A percentile compares a stretch with the other conserved stretches of the same genome.
These are phyloP conservation scores for Pristionchus maxplancki DNA, from an alignment of 2,888 invertebrate species.

Conservation along the genomic window DNA sequence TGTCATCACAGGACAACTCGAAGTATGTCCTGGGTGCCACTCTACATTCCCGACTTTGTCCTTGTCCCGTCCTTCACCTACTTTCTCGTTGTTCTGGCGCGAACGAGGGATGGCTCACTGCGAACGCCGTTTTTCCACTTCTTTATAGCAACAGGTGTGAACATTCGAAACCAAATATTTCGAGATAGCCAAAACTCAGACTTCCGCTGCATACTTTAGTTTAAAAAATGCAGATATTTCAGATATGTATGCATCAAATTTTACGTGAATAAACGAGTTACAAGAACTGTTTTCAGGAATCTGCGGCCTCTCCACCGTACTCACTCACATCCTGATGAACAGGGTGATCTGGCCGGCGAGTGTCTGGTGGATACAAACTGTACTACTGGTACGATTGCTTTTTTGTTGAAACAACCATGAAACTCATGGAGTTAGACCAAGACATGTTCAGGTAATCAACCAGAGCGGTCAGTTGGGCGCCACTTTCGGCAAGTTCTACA, in stretches of 20 bases:
- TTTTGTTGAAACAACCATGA: not conserved
- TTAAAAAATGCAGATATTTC: too few relatives aligned
- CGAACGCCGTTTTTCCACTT: not conserved
- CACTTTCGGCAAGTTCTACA: not conserved
- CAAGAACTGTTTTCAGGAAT: not conserved
- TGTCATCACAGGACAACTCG: too few relatives aligned
- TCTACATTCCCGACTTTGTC: not conserved
- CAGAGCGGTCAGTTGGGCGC: not conserved
- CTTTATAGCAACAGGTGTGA: not conserved
- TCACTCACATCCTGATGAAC: conserved; percentile 6
- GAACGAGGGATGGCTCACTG: not conserved
- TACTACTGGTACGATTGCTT: not conserved
- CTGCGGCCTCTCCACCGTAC: not conserved
- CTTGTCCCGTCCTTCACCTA: not conserved
- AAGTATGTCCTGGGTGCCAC: not conserved
- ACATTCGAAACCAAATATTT: not conserved
- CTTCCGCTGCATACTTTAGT: too few relatives aligned
- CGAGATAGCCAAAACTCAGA: too few relatives aligned
- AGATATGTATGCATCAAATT: too few relatives aligned
- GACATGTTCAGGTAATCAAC: not conserved
- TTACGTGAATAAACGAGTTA: too few relatives aligned
- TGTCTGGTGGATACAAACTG: not conserved
- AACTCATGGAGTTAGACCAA: too few relatives aligned
- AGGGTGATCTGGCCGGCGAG: not conserved
- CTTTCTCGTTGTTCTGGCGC: not conserved